Percentiles rank a stretch among this genome's conserved stretches.
phyloP scores from a whole-genome alignment of 2,797 vertebrate species.

The Pseudochirops cupreus region DNA sequence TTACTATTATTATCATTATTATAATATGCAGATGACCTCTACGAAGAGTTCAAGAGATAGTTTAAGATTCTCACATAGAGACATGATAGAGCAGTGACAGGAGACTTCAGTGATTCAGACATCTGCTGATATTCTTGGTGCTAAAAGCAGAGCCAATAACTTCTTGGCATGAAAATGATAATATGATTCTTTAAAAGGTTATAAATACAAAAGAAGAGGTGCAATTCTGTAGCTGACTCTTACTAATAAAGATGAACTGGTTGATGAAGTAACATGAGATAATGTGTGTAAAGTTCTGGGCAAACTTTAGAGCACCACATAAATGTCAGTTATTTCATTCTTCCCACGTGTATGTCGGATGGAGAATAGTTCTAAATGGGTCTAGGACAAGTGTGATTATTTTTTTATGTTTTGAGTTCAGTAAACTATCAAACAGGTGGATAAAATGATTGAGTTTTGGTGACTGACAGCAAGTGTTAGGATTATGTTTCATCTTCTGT shows the following conservation, averaged over 20 bases:
- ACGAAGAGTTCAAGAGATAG: not conserved
- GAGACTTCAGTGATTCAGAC: not conserved
- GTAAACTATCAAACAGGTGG: not conserved
- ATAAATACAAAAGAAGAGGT: not conserved
- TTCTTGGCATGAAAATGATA: constrained; percentile 1
- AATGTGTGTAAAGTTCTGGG: not conserved
- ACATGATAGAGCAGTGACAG: not conserved
- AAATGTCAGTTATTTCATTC: not conserved
- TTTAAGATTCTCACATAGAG: not conserved
- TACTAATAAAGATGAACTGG: not conserved
- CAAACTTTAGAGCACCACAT: not conserved
- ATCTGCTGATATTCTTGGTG: not conserved
- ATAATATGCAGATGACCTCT: not conserved
- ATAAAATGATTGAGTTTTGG: not conserved
- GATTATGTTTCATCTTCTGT: not conserved
- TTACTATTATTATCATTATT: not conserved
- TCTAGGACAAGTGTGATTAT: not conserved
- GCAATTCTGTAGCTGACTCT: not conserved
- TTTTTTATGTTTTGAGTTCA: not conserved
- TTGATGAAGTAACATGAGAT: constrained; percentile 4
- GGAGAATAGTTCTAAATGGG: not conserved
- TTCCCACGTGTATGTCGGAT: not conserved
- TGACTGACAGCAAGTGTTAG: not conserved
- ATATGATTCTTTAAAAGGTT: not conserved
- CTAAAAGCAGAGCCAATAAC: not conserved